A percentile compares a stretch with the other conserved stretches of the same genome.
Evolutionary conservation across 2,113 vertebrate species (phyloP).

Genomic region (Antechinus flavipes): DNA sequence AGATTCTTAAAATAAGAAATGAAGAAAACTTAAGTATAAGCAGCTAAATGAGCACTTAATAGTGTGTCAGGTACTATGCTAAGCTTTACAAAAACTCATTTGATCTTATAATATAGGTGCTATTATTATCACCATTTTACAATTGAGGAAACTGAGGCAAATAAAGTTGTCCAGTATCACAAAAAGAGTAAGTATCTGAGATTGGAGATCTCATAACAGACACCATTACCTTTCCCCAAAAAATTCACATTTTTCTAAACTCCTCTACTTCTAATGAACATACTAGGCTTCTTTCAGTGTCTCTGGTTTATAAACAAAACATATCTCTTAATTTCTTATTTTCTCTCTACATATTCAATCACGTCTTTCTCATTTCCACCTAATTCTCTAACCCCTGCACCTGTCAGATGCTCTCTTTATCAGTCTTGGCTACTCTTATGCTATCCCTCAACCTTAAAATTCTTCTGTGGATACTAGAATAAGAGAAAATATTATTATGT

Average conservation of each 20-base stretch:
- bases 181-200: background rate
- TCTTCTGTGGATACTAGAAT: background rate
- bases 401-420: background rate
- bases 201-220: background rate
- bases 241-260: background rate
- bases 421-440: background rate
- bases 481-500: background rate
- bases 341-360: background rate
- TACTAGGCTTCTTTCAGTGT: background rate
- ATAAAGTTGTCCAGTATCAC: background rate
- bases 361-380: conserved; percentile 12
- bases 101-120: background rate
- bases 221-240: background rate
- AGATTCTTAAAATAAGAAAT: background rate
- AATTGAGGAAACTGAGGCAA: background rate
- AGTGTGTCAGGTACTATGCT: background rate
- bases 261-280: background rate
- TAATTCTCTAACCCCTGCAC: background rate
- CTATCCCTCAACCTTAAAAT: background rate
- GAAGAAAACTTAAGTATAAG: background rate
- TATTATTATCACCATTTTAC: background rate
- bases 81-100: background rate
- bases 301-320: background rate
- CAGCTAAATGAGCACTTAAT: background rate
- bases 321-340: background rate